Base-by-base conservation (phyloP, 92 coral and sea anemone genomes). In the Porites lobata region DNA sequence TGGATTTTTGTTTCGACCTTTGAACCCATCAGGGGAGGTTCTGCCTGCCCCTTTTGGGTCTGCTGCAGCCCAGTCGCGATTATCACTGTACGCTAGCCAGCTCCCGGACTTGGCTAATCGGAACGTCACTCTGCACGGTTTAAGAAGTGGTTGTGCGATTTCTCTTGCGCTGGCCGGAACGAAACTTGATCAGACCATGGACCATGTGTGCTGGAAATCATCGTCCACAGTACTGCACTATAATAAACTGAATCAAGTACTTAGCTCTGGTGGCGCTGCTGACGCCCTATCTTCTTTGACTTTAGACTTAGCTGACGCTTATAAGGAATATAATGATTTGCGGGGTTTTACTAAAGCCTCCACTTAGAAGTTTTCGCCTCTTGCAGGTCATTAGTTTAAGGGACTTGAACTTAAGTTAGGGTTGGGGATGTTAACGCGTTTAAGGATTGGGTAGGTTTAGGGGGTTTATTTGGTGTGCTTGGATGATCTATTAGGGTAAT, bases 1-100 rank as follows among this genome's bases (percentile, higher is more conserved):
- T 2, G 58, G 76, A 10, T 72, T 43, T 58, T 14, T 72, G 76
- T 85, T 85, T 65, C 14, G 89, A 8, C 89, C 88, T 19, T 50
- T 64, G 8, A 52, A 20, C 53, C 88, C 82, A n/a, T 53, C 52
- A 6, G 82, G 89, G 53, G 69, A 26, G 24, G 43, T 65, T 8
- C 10, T 26, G 26, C 19, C 70, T 26, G 21, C 29, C 10, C 7
- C 70, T 29, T 20, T 65, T 65, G 70, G 21, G 9, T 65, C 70
- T 3, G 70, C 70, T 13, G 77, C 89, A n/a, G 84, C 90, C 9
- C 53, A 86, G 26, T 47, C 63, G 10, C 70, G 73, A 8, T 61
- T 84, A 11, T 19, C 9, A 43, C 43, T 19, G 8, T 65, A n/a
- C 9, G 70, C 21, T 29, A 65, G 29, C 12, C 7, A n/a, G 8